Conservation (phyloP, 2,797 vertebrate species). For the Tokudaia tokunoshimensis region DNA sequence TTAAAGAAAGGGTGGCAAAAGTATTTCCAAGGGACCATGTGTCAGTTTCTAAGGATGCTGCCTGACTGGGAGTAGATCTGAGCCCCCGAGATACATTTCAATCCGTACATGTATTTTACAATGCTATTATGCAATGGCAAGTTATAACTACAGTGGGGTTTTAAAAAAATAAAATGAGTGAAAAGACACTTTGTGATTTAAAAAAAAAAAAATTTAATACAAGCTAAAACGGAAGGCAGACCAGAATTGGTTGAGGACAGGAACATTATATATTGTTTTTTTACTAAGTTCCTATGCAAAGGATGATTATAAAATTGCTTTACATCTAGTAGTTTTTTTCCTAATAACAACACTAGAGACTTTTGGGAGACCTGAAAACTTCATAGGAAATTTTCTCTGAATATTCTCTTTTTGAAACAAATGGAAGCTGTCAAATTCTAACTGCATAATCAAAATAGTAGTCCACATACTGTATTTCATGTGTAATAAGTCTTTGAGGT, state of each 20-base stretch:
- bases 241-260: slow-evolving; percentile 62
- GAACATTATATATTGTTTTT: slow-evolving; percentile 29
- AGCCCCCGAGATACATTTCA: slow-evolving; percentile 58
- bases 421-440: slow-evolving; percentile 83
- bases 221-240: slow-evolving; percentile 74
- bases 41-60: background rate
- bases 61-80: background rate
- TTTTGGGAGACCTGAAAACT: slow-evolving; percentile 75
- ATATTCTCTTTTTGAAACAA: slow-evolving; percentile 85
- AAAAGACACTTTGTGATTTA: slow-evolving; percentile 62
- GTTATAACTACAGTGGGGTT: background rate
- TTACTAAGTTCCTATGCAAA: slow-evolving; percentile 66
- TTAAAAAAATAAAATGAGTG: slow-evolving; percentile 13
- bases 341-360: slow-evolving; percentile 53
- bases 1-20: slow-evolving; percentile 55
- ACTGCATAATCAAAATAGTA: slow-evolving; percentile 83
- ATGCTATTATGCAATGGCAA: slow-evolving; percentile 62
- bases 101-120: slow-evolving; percentile 71
- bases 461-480: slow-evolving; percentile 82
- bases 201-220: slow-evolving; percentile 70
- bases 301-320: slow-evolving; percentile 68
- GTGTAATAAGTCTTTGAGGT: slow-evolving; percentile 89
- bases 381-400: slow-evolving; percentile 74
- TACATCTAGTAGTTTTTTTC: slow-evolving; percentile 71
- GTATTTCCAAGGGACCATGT: slow-evolving; percentile 7